Percentiles rank a stretch among this genome's conserved stretches.
These are phyloP conservation scores for Diplodus puntazzo DNA, from an alignment of 2,797 vertebrate genomes.

Conservation along the genomic window DNA sequence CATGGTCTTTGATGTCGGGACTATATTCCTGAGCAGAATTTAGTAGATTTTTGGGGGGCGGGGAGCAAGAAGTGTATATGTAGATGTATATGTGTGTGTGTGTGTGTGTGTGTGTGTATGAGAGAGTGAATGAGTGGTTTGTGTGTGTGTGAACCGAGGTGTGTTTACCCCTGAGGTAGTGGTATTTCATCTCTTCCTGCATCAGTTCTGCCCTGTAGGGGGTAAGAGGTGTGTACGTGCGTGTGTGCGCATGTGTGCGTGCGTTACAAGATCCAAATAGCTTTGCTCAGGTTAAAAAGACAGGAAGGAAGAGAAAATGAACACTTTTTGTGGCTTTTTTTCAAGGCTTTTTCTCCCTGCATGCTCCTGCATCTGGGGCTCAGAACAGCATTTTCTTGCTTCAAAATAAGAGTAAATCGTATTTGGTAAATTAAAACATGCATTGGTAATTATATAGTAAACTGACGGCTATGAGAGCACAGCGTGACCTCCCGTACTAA, in stretches of 20 bases:
- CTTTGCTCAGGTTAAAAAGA: constrained; percentile 67
- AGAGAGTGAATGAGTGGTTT: constrained; percentile 42
- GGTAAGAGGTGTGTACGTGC: constrained; percentile 58
- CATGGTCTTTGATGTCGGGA: constrained; percentile 71
- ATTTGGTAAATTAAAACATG: background rate
- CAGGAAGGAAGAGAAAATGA: constrained; percentile 56
- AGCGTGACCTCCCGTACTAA: background rate
- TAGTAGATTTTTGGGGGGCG: constrained; percentile 22
- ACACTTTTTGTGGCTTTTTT: constrained; percentile 26
- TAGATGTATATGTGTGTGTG: constrained; percentile 35
- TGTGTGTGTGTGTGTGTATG: constrained; percentile 19
- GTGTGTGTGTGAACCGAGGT: constrained; percentile 72
- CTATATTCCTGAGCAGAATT: constrained; percentile 56
- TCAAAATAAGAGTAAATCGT: constrained; percentile 8
- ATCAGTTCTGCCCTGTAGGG: constrained; percentile 78
- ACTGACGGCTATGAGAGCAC: background rate
- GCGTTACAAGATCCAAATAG: constrained; percentile 60
- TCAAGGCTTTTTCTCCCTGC: constrained; percentile 6
- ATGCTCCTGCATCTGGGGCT: background rate
- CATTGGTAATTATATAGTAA: no score
- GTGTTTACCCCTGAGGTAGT: constrained; percentile 84
- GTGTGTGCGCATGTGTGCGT: constrained; percentile 17
- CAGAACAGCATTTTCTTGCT: constrained; percentile 3
- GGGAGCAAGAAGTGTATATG: constrained; percentile 42
- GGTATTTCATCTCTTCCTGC: constrained; percentile 82